Percentiles rank a stretch among this genome's conserved stretches.
These are phyloP conservation scores for Lonchura striata DNA, from an alignment of 2,113 vertebrate species.

Conservation along the genomic window DNA sequence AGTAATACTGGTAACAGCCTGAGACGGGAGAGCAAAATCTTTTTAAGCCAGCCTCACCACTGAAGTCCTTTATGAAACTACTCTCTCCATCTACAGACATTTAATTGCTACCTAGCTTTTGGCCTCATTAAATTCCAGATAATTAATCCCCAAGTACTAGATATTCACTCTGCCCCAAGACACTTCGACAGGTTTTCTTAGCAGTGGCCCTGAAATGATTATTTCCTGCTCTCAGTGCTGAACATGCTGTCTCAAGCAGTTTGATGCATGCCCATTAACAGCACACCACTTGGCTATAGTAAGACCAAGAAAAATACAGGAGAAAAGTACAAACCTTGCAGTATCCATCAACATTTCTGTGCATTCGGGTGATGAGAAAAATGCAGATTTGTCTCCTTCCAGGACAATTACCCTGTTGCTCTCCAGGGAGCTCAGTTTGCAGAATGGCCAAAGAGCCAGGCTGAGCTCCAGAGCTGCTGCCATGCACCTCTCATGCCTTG, in stretches of 20 bases:
- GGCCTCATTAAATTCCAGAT: slow-evolving; percentile 69
- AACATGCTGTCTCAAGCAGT: slow-evolving; percentile 54
- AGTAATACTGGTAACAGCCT: neutral
- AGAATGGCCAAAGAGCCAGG: neutral
- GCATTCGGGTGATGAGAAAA: neutral
- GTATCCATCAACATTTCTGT: neutral
- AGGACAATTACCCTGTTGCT: neutral
- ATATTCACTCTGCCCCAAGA: slow-evolving; percentile 62
- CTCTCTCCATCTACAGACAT: slow-evolving; percentile 21
- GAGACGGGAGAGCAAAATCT: neutral
- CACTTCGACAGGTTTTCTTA: slow-evolving; percentile 60
- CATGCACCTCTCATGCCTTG: neutral
- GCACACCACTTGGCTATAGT: neutral
- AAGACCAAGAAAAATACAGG: neutral
- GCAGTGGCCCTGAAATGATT: slow-evolving; percentile 47
- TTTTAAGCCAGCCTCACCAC: neutral
- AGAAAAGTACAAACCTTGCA: neutral
- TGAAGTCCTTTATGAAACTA: slow-evolving; percentile 17
- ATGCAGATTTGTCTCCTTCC: neutral
- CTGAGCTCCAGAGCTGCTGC: neutral
- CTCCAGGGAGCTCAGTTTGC: neutral
- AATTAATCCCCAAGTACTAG: slow-evolving; percentile 72
- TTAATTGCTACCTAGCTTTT: slow-evolving; percentile 61
- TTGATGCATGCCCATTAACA: slow-evolving; percentile 23
- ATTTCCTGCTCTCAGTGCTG: slow-evolving; percentile 35